Base-by-base conservation (phyloP, 2,797 vertebrate genomes). In the Vireo griseus region DNA sequence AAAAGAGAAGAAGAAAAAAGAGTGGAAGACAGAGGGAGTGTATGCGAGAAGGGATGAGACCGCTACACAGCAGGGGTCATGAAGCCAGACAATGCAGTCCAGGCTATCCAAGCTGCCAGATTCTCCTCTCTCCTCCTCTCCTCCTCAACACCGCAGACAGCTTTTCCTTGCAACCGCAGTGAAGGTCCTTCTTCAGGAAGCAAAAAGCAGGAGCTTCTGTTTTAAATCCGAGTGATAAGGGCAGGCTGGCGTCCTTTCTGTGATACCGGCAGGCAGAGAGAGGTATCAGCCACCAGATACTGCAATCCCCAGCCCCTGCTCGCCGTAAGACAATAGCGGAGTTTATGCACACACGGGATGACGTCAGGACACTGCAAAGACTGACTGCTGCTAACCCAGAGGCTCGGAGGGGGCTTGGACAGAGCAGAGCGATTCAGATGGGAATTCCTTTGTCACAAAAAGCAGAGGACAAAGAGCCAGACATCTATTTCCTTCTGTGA, bases 31-130 rank as follows among this genome's bases (percentile, higher is more conserved):
- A 91, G 87, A 96, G 75, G 85, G 85, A 95, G 58, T 35, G 84
- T 93, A 90, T 47, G 95, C 97, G 97, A 97, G 97, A 92, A 98
- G 97, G 98, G 99, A 99, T 98, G 98, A 99, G 98, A 97, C 97
- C 97, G 98, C 98, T 98, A 99, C 98, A 98, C 99, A 98, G 98
- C 98, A 97, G 98, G 98, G 98, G 98, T 99, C 99, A 99, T 98
- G 98, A 98, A 99, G 98, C 98, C 98, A 98, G 98, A 99, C 99
- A 99, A 99, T 98, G 98, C 98, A 98, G 98, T 98, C 98, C 98
- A 92, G 97, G 98, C 98, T 98, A 97, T 97, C 98, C 98, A 97
- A 94, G 97, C 97, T 97, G 97, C 97, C 97, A 97, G 98, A 97
- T 97, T 97, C 96, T 97, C 92, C 90, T 95, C 96, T 97, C 91